phyloP scores from a whole-genome alignment of 2,113 vertebrate species.

The Suncus etruscus region DNA sequence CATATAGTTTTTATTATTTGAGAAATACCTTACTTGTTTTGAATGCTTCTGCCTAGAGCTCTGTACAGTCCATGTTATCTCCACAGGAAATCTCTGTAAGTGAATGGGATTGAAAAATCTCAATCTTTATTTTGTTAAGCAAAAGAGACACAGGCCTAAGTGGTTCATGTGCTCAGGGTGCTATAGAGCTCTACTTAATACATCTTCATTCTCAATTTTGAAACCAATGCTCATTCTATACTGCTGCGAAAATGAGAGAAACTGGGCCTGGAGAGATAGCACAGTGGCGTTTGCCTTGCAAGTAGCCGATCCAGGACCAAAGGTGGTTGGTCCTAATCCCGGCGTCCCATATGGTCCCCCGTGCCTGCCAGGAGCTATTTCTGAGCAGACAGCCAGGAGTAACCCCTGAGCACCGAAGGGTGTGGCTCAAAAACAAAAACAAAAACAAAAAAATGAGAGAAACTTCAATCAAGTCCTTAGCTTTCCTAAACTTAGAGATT shows the following conservation, averaged over 20 bases:
- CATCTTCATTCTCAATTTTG: constrained; percentile 44
- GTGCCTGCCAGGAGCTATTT: too few relatives aligned
- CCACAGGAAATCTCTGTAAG: neutral
- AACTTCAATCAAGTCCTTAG: constrained; percentile 80
- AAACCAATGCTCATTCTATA: neutral
- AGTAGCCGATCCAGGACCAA: too few relatives aligned
- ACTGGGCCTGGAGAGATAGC: too few relatives aligned
- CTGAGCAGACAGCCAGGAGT: too few relatives aligned
- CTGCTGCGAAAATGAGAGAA: constrained; percentile 75
- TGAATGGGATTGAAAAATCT: neutral
- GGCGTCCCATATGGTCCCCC: too few relatives aligned
- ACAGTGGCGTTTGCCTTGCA: too few relatives aligned
- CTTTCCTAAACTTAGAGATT: constrained; percentile 76
- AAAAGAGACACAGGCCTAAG: neutral
- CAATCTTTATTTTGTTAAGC: neutral
- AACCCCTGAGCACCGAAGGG: too few relatives aligned
- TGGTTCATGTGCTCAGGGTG: neutral
- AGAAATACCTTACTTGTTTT: neutral
- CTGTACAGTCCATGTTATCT: neutral
- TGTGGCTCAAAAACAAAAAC: too few relatives aligned
- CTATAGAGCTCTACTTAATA: neutral
- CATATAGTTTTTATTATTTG: neutral
- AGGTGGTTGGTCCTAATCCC: too few relatives aligned
- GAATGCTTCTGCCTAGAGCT: neutral
- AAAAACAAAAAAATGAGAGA: constrained; percentile 77